Evolutionary conservation across 2,797 vertebrate species (phyloP).

Genomic region (Synaphobranchus kaupii): DNA sequence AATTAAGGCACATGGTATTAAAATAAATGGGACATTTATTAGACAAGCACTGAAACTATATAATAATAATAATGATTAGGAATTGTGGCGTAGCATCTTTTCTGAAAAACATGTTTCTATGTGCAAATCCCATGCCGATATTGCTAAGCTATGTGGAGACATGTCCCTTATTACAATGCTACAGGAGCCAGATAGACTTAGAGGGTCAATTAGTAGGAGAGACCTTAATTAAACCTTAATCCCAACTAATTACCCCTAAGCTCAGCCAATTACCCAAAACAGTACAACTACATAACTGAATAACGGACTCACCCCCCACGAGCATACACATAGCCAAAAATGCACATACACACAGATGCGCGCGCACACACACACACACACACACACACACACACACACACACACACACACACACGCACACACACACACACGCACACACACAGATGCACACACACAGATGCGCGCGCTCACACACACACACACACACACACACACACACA

Average conservation of each 20-base stretch:
- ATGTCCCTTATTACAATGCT: neutral
- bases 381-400: neutral
- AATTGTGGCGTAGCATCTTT: neutral
- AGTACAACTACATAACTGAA: neutral
- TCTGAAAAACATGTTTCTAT: neutral
- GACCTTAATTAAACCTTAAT: neutral
- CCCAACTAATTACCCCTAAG: neutral
- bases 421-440: too few relatives aligned
- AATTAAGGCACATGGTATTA: neutral
- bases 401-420: neutral
- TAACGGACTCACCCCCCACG: neutral
- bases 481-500: neutral
- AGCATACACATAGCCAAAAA: too few relatives aligned
- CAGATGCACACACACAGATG: too few relatives aligned
- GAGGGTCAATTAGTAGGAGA: neutral
- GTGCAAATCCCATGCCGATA: neutral
- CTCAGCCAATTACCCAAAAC: neutral
- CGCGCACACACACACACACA: too few relatives aligned
- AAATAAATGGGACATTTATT: neutral
- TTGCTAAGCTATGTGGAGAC: neutral
- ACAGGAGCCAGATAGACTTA: neutral
- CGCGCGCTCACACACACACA: neutral
- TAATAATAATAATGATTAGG: neutral
- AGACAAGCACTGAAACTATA: neutral
- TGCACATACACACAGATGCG: neutral